phyloP scores from a whole-genome alignment of 2,888 invertebrate genomes.

The Heliconius erato region DNA sequence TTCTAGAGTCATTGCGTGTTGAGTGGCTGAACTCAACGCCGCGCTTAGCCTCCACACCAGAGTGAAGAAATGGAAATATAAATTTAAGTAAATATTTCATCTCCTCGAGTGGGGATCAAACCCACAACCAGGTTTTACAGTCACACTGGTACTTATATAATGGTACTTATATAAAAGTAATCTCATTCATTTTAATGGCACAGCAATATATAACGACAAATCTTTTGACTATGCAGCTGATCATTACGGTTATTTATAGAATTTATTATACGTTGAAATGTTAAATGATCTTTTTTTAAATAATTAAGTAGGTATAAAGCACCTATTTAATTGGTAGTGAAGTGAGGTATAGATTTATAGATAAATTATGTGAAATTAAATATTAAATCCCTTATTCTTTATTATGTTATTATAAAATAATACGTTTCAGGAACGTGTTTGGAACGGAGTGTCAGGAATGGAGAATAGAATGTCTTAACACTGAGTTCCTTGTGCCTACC shows the following conservation, averaged over 20 bases:
- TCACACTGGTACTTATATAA: no score
- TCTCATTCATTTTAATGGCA: not conserved
- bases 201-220: constrained; percentile 16
- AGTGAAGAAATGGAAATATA: no score
- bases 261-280: constrained; percentile 28
- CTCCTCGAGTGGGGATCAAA: no score
- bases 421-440: not conserved
- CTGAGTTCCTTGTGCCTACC: no score
- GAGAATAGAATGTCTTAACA: no score
- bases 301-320: not conserved
- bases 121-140: no score
- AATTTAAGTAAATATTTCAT: no score
- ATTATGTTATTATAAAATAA: not conserved
- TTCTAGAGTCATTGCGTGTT: no score
- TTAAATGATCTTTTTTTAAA: constrained; percentile 8
- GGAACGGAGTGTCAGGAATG: no score
- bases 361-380: not conserved
- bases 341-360: not conserved
- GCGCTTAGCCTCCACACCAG: no score
- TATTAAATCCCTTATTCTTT: not conserved
- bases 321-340: not conserved
- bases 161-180: no score
- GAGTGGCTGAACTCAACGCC: no score
- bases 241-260: constrained; percentile 28
- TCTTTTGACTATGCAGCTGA: constrained; percentile 17